phyloP scores from a whole-genome alignment of 2,797 vertebrate genomes.

The Pangasius sanitwongsei region DNA sequence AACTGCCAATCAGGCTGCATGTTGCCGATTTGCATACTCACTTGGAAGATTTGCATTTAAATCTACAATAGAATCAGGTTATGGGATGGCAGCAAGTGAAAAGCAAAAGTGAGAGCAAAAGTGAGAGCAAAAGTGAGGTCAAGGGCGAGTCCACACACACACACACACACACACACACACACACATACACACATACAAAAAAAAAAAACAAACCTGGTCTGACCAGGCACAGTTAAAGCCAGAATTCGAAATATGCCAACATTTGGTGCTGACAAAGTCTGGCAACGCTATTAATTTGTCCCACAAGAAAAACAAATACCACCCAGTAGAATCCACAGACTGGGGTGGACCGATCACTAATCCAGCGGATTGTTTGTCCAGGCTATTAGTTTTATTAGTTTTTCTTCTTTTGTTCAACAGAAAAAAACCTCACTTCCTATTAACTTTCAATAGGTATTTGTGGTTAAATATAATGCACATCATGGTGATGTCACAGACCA shows the following conservation, averaged over 20 bases:
- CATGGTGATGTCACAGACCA: background rate
- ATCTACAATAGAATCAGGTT: too few species aligned
- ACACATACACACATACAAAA: too few species aligned
- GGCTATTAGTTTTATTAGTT: background rate
- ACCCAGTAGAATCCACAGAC: background rate
- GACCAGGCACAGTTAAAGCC: background rate
- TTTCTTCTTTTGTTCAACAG: background rate
- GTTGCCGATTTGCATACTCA: background rate
- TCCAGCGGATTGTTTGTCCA: background rate
- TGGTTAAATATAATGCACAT: background rate
- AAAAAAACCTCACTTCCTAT: background rate
- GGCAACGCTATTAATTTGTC: background rate
- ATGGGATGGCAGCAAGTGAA: background rate
- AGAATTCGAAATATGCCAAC: background rate
- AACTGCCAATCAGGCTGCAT: background rate
- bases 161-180: too few species aligned
- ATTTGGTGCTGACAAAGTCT: background rate
- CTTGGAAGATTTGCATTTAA: background rate
- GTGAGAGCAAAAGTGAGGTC: background rate
- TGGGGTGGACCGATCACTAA: background rate
- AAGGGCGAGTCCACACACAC: background rate
- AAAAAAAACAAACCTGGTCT: background rate
- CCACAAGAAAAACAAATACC: background rate
- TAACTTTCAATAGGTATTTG: background rate
- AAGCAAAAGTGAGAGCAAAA: background rate